Percentiles rank a stretch among this genome's conserved stretches.
These are phyloP conservation scores for Gymnosoma rotundatum DNA, from an alignment of 2,888 invertebrate species.

Conservation along the genomic window DNA sequence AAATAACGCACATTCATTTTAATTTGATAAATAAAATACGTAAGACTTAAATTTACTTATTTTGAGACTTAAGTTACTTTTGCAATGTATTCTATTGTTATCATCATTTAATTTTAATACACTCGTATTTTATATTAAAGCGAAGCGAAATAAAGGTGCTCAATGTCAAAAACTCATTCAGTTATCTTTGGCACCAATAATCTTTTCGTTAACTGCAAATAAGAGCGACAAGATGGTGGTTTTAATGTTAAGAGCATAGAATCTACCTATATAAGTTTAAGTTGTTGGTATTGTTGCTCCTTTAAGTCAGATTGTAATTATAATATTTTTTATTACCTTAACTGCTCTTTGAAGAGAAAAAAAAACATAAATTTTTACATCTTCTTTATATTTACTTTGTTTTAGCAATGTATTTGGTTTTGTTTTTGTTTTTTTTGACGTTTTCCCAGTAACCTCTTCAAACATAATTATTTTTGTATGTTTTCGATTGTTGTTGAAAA, in stretches of 20 bases:
- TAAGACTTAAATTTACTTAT: too few relatives aligned
- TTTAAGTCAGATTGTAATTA: constrained; percentile 79
- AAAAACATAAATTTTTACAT: constrained; percentile 79
- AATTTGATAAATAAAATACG: constrained; percentile 3
- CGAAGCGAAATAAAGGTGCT: constrained; percentile 13
- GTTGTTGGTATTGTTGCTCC: constrained; percentile 69
- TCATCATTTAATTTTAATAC: constrained; percentile 14
- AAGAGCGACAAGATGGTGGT: constrained; percentile 43
- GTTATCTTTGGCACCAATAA: constrained; percentile 32
- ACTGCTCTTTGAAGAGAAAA: constrained; percentile 80
- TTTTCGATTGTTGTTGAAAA: constrained; percentile 32
- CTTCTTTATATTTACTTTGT: constrained; percentile 49
- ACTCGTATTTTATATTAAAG: constrained; percentile 31
- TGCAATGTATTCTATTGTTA: constrained; percentile 46
- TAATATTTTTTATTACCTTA: constrained; percentile 82
- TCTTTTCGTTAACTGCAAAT: background rate
- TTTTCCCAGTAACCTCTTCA: constrained; percentile 25
- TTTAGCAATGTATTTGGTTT: constrained; percentile 10
- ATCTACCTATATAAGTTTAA: background rate
- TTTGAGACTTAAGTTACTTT: background rate
- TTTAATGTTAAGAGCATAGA: constrained; percentile 25
- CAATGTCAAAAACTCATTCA: constrained; percentile 51
- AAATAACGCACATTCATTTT: constrained; percentile 7
- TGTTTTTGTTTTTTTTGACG: constrained; percentile 3
- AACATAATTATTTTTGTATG: constrained; percentile 37